A percentile compares a stretch with the other conserved stretches of the same genome.
Conservation (phyloP, 2,888 invertebrate genomes). For the Epinotia nisella region DNA sequence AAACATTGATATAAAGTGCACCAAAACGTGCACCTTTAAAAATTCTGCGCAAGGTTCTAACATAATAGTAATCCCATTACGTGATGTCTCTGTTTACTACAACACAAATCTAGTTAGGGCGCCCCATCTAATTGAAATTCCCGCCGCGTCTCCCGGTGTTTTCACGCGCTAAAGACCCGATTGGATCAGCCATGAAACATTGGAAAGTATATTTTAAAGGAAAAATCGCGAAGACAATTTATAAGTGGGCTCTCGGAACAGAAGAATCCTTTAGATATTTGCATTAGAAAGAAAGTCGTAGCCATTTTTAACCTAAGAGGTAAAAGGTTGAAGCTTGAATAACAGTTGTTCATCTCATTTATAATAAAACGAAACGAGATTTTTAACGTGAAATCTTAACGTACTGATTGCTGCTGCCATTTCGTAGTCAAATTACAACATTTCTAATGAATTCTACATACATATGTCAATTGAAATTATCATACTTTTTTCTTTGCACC, state of each 20-base stretch:
- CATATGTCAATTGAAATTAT: too few species aligned
- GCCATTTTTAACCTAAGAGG: background rate
- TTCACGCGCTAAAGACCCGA: slow-evolving; percentile 25
- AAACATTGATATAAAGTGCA: background rate
- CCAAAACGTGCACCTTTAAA: background rate
- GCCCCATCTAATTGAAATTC: slow-evolving; percentile 50
- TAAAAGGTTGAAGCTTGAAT: too few species aligned
- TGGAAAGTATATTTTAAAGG: slow-evolving; percentile 16
- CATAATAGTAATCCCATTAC: slow-evolving; percentile 78
- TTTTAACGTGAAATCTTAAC: too few species aligned
- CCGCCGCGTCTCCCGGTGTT: slow-evolving; percentile 39
- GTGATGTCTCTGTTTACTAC: slow-evolving; percentile 80
- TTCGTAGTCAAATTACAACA: too few species aligned
- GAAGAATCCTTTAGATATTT: background rate
- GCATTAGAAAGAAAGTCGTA: background rate
- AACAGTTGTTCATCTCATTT: too few species aligned
- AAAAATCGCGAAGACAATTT: slow-evolving; percentile 5
- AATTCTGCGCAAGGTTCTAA: slow-evolving; percentile 46
- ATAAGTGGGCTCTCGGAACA: slow-evolving; percentile 2
- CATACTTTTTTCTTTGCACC: too few species aligned
- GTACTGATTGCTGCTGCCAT: too few species aligned
- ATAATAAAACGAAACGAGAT: too few species aligned
- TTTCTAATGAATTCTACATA: too few species aligned
- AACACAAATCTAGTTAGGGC: slow-evolving; percentile 70
- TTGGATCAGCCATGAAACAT: slow-evolving; percentile 25